phyloP scores from a whole-genome alignment of 1,140 invertebrate species.

The Tetragnatha versicolor region DNA sequence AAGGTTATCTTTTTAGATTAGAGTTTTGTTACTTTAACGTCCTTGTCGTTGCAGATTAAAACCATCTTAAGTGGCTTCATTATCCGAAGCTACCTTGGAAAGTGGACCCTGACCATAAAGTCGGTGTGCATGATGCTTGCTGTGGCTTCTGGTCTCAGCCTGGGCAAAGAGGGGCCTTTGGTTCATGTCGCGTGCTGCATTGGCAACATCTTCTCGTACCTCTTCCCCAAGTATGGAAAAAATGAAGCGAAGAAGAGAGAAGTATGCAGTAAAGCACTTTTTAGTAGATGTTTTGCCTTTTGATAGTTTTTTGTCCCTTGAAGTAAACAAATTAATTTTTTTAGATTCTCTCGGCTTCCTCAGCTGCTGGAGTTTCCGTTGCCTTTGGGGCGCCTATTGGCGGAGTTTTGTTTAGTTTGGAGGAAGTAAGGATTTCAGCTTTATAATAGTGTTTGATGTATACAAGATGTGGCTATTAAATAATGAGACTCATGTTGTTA shows the following conservation, averaged over 20 bases:
- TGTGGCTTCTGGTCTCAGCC: slow-evolving; percentile 91
- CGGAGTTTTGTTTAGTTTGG: slow-evolving; percentile 95
- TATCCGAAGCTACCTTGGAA: slow-evolving; percentile 97
- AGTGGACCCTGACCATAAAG: slow-evolving; percentile 99
- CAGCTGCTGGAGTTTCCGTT: slow-evolving; percentile 98
- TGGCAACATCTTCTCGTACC: slow-evolving; percentile 95
- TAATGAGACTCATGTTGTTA: too few species aligned
- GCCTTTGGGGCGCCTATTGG: slow-evolving; percentile 99
- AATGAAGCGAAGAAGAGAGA: slow-evolving; percentile 99
- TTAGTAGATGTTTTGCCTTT: neutral
- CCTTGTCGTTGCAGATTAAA: slow-evolving; percentile 72
- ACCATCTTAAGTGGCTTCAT: slow-evolving; percentile 99
- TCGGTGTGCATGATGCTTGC: slow-evolving; percentile 80
- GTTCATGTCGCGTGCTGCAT: slow-evolving; percentile 90
- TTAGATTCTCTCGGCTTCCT: slow-evolving; percentile 93
- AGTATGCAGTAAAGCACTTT: slow-evolving; percentile 10
- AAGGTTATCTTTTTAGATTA: neutral
- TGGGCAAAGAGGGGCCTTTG: slow-evolving; percentile 99
- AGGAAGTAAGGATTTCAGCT: slow-evolving; percentile 86
- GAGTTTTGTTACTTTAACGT: neutral
- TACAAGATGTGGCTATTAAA: too few species aligned
- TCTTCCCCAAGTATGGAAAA: slow-evolving; percentile 98
- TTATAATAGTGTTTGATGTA: too few species aligned
- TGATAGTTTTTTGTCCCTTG: neutral
- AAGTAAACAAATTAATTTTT: slow-evolving; percentile 7